phyloP scores from a whole-genome alignment of 2,797 vertebrate species.

The Falco berigora region DNA sequence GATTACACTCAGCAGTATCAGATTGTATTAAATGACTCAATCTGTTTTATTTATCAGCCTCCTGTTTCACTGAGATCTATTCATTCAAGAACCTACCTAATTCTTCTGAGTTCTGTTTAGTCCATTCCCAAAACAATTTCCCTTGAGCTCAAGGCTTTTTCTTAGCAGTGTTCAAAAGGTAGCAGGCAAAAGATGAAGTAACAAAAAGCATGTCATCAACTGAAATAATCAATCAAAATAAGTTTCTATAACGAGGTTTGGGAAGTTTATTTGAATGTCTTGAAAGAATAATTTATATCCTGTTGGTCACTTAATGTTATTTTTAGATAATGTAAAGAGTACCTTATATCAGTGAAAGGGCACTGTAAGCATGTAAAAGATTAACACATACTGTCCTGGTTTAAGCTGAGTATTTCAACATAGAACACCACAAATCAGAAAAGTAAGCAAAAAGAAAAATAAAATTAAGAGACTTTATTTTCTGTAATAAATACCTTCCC shows the following conservation, averaged over 20 bases:
- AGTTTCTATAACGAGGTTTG: neutral
- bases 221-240: neutral
- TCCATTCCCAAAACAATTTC: neutral
- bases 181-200: neutral
- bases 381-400: neutral
- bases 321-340: neutral
- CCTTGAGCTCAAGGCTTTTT: neutral
- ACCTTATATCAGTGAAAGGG: neutral
- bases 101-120: neutral
- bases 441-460: neutral
- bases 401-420: neutral
- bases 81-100: neutral
- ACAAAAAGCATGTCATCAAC: neutral
- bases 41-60: neutral
- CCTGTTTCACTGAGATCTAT: neutral
- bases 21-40: neutral
- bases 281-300: neutral
- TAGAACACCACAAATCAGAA: neutral
- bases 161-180: neutral
- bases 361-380: neutral
- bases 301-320: neutral
- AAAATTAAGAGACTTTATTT: neutral
- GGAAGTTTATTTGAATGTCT: neutral
- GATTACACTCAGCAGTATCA: neutral
- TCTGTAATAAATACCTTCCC: constrained; percentile 81